Conservation (phyloP, 2,888 invertebrate species). For the Neoaliturus tenellus region DNA sequence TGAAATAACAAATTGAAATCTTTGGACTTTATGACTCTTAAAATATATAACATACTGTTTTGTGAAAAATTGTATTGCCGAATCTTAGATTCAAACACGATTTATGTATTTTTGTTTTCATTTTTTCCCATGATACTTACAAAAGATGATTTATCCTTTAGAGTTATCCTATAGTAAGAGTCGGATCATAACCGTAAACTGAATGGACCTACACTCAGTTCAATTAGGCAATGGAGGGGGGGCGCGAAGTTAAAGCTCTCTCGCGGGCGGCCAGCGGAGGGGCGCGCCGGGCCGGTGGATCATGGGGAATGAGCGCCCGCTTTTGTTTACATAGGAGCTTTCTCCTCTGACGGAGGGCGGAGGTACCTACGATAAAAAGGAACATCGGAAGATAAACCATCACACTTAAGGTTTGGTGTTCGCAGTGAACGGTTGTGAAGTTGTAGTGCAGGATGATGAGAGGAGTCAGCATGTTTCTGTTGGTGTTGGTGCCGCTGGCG, state of each 20-base stretch:
- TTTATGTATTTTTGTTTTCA: no score
- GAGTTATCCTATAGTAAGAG: not conserved
- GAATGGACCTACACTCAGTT: slow-evolving; percentile 41
- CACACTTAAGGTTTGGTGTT: slow-evolving; percentile 52
- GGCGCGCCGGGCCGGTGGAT: slow-evolving; percentile 11
- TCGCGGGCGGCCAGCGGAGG: not conserved
- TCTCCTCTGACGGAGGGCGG: slow-evolving; percentile 54
- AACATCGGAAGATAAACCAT: slow-evolving; percentile 46
- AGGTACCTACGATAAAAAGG: slow-evolving; percentile 57
- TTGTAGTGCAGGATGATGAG: slow-evolving; percentile 6
- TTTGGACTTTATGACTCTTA: no score
- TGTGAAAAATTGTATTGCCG: no score
- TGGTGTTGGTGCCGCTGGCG: slow-evolving; percentile 64
- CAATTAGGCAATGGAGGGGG: slow-evolving; percentile 35
- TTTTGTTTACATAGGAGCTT: slow-evolving; percentile 58
- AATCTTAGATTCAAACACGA: no score
- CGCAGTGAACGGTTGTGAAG: slow-evolving; percentile 43
- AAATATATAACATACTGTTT: no score
- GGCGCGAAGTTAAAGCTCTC: slow-evolving; percentile 29
- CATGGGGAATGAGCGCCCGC: slow-evolving; percentile 46
- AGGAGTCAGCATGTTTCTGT: slow-evolving; percentile 63
- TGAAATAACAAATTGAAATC: no score
- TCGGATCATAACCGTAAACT: not conserved
- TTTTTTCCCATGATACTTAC: no score
- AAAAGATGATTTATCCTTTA: not conserved